Evolutionary conservation across 2,888 invertebrate species (phyloP).

Genomic region (Phorcus lineatus): DNA sequence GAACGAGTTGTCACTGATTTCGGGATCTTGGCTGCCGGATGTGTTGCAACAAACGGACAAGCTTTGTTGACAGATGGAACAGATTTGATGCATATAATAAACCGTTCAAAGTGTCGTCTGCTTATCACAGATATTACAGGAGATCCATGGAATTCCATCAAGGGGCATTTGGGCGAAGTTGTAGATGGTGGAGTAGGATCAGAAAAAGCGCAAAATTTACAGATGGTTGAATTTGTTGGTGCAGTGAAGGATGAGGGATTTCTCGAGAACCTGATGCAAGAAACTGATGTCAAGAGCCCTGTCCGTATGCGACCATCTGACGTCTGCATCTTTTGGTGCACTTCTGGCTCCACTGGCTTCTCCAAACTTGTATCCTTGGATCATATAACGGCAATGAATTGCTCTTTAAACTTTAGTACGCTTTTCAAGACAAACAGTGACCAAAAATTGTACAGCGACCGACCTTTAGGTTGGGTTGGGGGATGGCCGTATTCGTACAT

Average conservation of each 20-base stretch:
- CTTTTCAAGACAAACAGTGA: too few species aligned
- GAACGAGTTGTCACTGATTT: constrained; percentile 26
- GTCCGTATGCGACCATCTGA: background rate
- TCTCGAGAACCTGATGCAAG: background rate
- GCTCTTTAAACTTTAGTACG: too few species aligned
- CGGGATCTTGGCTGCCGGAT: constrained; percentile 26
- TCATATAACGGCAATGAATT: too few species aligned
- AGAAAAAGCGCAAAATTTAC: background rate
- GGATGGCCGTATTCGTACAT: background rate
- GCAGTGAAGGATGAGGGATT: background rate
- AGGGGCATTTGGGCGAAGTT: background rate
- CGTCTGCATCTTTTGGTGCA: background rate
- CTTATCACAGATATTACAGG: background rate
- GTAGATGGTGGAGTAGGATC: background rate
- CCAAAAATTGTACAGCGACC: background rate
- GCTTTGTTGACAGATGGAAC: constrained; percentile 20
- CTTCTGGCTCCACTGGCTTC: constrained; percentile 28
- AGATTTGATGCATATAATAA: constrained; percentile 6
- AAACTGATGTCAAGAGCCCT: background rate
- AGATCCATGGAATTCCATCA: background rate
- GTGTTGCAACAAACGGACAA: constrained; percentile 14
- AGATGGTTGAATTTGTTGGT: background rate
- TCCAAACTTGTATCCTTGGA: constrained; percentile 16
- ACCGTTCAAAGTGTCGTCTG: background rate
- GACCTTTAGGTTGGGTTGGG: constrained; percentile 25